A percentile compares a stretch with the other conserved stretches of the same genome.
Evolutionary conservation across 2,113 vertebrate species (phyloP).

Genomic region (Melanostigma gelatinosum): DNA sequence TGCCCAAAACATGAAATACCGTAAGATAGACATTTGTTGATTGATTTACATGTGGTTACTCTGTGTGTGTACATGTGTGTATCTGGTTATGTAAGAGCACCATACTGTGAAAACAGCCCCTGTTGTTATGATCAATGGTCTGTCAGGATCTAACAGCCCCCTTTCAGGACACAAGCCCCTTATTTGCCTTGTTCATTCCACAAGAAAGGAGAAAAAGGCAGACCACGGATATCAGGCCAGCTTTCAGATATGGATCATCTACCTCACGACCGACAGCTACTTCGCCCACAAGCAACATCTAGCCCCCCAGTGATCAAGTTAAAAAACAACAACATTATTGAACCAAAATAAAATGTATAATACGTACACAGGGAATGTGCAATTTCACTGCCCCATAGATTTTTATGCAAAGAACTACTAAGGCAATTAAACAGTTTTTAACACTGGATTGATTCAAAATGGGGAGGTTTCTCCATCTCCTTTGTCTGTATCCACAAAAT

Average conservation of each 20-base stretch:
- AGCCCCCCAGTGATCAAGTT: neutral
- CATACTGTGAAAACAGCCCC: slow-evolving; percentile 67
- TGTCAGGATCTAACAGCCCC: slow-evolving; percentile 68
- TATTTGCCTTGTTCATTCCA: slow-evolving; percentile 66
- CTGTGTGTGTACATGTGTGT: slow-evolving; percentile 13
- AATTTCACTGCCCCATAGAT: slow-evolving; percentile 9
- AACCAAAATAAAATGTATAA: neutral
- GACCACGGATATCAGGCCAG: slow-evolving; percentile 41
- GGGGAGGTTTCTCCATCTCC: neutral
- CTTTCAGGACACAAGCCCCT: slow-evolving; percentile 62
- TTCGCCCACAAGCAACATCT: slow-evolving; percentile 25
- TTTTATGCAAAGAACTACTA: slow-evolving; percentile 18
- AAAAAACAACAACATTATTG: slow-evolving; percentile 17
- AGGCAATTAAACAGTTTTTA: slow-evolving; percentile 5
- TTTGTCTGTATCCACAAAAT: slow-evolving; percentile 10
- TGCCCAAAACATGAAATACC: slow-evolving; percentile 3
- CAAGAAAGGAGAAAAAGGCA: slow-evolving; percentile 46
- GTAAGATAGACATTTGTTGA: neutral
- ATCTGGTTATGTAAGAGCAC: slow-evolving; percentile 51
- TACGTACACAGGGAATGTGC: neutral
- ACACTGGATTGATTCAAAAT: neutral
- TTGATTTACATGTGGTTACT: slow-evolving; percentile 9
- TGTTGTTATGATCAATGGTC: slow-evolving; percentile 60
- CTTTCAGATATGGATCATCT: slow-evolving; percentile 47
- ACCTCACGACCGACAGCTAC: slow-evolving; percentile 29